Conservation (phyloP, 2,888 invertebrate species). For the Diarsia rubi region DNA sequence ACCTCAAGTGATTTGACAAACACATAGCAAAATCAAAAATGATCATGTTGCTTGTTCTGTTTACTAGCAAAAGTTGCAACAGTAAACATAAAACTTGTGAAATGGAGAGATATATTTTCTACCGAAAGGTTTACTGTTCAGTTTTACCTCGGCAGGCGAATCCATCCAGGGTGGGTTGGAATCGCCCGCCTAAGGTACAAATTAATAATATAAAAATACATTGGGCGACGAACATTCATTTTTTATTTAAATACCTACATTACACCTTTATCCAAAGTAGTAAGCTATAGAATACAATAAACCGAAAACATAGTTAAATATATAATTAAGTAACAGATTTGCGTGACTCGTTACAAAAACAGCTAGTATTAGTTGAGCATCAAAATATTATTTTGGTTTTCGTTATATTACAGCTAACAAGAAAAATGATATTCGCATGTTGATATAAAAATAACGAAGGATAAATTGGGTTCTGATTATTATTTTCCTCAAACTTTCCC, state of each 20-base stretch:
- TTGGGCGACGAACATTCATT: neutral
- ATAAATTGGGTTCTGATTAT: slow-evolving; percentile 39
- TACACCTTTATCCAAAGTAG: too few relatives aligned
- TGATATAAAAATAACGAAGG: slow-evolving; percentile 55
- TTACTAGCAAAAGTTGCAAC: neutral
- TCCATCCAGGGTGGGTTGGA: neutral
- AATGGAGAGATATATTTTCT: neutral
- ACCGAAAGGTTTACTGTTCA: neutral
- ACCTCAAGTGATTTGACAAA: neutral
- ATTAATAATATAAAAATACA: neutral
- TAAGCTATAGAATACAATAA: neutral
- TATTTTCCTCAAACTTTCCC: slow-evolving; percentile 19
- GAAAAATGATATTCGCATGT: slow-evolving; percentile 38
- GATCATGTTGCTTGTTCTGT: neutral
- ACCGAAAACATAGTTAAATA: neutral
- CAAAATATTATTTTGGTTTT: slow-evolving; percentile 32
- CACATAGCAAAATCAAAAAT: neutral
- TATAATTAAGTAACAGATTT: slow-evolving; percentile 11
- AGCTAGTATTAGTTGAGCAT: slow-evolving; percentile 34
- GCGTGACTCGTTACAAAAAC: slow-evolving; percentile 30
- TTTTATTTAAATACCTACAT: neutral
- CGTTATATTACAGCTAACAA: slow-evolving; percentile 6
- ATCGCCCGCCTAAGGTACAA: too few relatives aligned
- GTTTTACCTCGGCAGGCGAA: neutral
- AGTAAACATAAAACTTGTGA: neutral